Evolutionary conservation across 2,113 vertebrate genomes (phyloP).

Genomic region (Hydrolagus affinis): DNA sequence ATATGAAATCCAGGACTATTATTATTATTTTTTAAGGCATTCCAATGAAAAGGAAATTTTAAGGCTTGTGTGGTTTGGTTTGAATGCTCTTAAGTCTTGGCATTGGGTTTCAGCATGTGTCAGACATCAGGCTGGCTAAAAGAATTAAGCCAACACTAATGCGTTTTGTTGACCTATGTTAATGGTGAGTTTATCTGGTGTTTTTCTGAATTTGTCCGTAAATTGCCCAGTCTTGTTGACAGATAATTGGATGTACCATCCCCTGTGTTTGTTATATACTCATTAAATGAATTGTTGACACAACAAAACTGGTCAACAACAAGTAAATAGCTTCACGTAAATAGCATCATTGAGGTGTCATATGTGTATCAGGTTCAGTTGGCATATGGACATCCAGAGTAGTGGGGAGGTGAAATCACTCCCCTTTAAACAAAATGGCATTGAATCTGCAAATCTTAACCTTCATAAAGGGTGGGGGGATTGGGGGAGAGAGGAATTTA

Average conservation of each 20-base stretch:
- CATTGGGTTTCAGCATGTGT: too few species aligned
- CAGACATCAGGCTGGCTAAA: too few species aligned
- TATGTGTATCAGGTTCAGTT: too few species aligned
- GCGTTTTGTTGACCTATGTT: background rate
- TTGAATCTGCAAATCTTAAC: background rate
- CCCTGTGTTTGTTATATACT: background rate
- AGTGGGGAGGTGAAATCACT: background rate
- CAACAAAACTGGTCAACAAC: background rate
- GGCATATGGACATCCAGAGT: too few species aligned
- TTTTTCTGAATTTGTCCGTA: conserved; percentile 25
- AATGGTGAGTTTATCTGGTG: conserved; percentile 21
- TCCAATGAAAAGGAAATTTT: background rate
- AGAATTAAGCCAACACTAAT: too few species aligned
- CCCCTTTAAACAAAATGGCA: too few species aligned
- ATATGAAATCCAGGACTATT: too few species aligned
- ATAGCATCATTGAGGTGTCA: background rate
- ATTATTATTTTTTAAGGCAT: too few species aligned
- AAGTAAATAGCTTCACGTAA: background rate
- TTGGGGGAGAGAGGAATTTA: background rate
- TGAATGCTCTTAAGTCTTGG: too few species aligned
- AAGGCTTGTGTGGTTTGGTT: too few species aligned
- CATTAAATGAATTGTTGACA: background rate
- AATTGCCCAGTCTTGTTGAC: conserved; percentile 22
- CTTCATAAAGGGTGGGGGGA: too few species aligned
- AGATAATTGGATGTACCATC: background rate